phyloP scores from a whole-genome alignment of 2,797 vertebrate species.

The Natrix natrix region DNA sequence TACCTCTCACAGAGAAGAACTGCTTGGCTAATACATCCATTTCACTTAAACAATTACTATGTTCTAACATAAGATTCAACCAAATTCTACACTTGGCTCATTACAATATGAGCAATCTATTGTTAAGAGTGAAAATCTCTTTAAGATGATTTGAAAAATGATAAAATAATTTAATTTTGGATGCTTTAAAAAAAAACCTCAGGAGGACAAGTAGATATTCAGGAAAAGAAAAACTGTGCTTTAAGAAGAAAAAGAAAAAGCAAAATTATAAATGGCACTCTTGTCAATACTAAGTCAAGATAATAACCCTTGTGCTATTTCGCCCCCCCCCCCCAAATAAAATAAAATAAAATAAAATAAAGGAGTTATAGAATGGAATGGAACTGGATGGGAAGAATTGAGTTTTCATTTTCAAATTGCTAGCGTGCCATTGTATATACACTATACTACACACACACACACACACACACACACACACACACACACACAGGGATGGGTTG shows the following conservation, averaged over 20 bases:
- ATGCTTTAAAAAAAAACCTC: neutral
- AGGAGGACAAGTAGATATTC: neutral
- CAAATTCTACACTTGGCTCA: neutral
- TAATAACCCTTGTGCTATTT: neutral
- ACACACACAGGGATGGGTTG: neutral
- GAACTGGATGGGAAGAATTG: neutral
- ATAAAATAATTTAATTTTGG: neutral
- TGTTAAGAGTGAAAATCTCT: neutral
- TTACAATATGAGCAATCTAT: neutral
- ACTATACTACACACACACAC: neutral
- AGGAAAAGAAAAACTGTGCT: neutral
- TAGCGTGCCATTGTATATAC: neutral
- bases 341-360: no score
- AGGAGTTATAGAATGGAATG: neutral
- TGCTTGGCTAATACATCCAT: neutral
- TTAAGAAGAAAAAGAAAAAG: neutral
- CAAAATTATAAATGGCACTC: neutral
- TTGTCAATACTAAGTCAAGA: neutral
- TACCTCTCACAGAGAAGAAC: neutral
- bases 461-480: neutral
- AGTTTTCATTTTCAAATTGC: neutral
- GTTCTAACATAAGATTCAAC: neutral
- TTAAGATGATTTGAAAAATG: neutral
- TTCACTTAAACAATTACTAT: neutral
- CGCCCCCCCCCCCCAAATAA: neutral